Base-by-base conservation (phyloP, 2,113 vertebrate species). In the Mustelus asterias region DNA sequence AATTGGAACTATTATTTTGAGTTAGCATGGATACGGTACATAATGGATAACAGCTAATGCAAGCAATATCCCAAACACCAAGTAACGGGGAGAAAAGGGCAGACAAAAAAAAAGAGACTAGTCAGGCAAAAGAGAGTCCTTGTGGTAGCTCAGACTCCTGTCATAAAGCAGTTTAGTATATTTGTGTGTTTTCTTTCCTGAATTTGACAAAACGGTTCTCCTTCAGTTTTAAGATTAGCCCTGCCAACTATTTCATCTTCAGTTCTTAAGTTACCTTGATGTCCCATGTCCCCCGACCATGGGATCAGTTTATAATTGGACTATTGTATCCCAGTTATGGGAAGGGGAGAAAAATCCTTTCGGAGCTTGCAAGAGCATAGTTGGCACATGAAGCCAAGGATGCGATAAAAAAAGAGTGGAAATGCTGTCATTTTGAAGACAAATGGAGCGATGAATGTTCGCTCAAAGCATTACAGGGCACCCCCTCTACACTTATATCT, bases 11-110 rank as follows among this genome's bases (percentile, higher is more conserved):
- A n/a, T 92, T 92, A 92, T 20, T 92, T 92, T 63, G 60, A 65
- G 89, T 58, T 92, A 65, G 89, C 60, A 93, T 37, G n/a, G 60
- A 67, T 65, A 93, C 65, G 13, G 44, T 29, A 72, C 33, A 26
- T 54, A 95, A 95, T 95, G 26, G 44, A 72, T 72, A 95, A 72
- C 94, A 95, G 94, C 11, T 33, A 72, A 70, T 76, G 44, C 94
- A 95, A 95, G 14, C 41, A 95, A 95, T 48, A 18, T 72, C 94
- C 11, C 26, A 54, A 54, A 48, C 11, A 76, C 41, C 94, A 70
- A 70, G 94, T 44, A 95, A 48, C n/a, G 22, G 67, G 67, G 29
- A 72, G 94, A 95, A 76, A 72, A 18, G 22, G 41, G 11, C 26
- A n/a, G 94, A 29, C 44, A 33, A 29, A 72, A 70, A 54, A 95